These are phyloP conservation scores for Chironomus striatipennis DNA, from an alignment of 1,140 invertebrate species.

Conservation along the genomic window DNA sequence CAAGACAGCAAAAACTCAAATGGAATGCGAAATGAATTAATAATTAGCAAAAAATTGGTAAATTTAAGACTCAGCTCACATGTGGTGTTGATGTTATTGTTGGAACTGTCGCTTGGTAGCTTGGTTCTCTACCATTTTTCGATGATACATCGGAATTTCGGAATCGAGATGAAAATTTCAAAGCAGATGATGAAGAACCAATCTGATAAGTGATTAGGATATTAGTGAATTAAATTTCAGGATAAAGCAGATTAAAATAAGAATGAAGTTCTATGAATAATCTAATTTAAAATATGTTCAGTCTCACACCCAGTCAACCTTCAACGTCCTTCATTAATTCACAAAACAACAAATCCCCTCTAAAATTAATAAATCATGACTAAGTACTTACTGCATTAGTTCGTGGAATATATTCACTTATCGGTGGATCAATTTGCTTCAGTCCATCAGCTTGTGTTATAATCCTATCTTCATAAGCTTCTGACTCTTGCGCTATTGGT, in stretches of 20 bases:
- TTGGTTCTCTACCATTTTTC: background rate
- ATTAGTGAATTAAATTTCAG: too few species aligned
- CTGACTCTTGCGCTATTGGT: background rate
- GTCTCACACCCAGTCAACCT: too few species aligned
- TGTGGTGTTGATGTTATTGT: background rate
- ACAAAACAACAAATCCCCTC: too few species aligned
- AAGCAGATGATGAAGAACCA: background rate
- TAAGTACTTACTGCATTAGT: background rate
- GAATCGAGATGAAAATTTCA: slow-evolving; percentile 1
- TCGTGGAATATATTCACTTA: slow-evolving; percentile 3
- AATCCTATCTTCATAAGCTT: background rate
- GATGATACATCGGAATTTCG: background rate
- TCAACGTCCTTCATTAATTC: too few species aligned
- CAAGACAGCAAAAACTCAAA: too few species aligned
- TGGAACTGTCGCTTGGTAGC: slow-evolving; percentile 1
- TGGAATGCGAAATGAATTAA: too few species aligned
- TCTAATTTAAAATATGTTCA: too few species aligned
- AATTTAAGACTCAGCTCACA: background rate
- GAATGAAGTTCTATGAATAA: too few species aligned
- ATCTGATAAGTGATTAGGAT: background rate
- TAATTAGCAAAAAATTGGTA: background rate
- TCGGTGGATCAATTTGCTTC: background rate
- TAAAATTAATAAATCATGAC: background rate
- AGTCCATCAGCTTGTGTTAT: background rate
- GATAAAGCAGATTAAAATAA: too few species aligned